These are phyloP conservation scores for Agrotis ipsilon DNA, from an alignment of 2,888 invertebrate species.

Conservation along the genomic window DNA sequence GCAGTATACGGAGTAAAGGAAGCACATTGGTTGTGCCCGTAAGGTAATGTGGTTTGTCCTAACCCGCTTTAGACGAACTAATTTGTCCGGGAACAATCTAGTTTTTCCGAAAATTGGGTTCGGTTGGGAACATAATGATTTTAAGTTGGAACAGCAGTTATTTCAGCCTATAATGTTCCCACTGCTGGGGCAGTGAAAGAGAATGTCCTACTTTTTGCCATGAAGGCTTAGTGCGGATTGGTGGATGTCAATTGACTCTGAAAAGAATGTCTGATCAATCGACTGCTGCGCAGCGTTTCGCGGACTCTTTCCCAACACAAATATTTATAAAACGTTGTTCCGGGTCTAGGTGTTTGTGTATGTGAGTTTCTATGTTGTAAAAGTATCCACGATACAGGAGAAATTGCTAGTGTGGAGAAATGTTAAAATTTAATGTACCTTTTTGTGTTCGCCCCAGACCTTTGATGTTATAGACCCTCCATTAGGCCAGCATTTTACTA, in stretches of 20 bases:
- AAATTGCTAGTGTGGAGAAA: too few species aligned
- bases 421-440: too few species aligned
- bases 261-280: too few species aligned
- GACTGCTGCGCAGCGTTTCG: too few species aligned
- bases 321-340: too few species aligned
- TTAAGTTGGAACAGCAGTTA: not conserved
- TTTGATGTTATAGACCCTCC: too few species aligned
- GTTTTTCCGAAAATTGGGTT: slow-evolving; percentile 15
- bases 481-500: too few species aligned
- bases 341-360: not conserved
- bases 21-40: not conserved
- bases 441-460: too few species aligned
- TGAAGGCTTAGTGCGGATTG: not conserved
- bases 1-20: not conserved
- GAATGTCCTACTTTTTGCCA: too few species aligned
- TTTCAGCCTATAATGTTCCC: not conserved
- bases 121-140: slow-evolving; percentile 3
- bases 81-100: slow-evolving; percentile 27
- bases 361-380: not conserved
- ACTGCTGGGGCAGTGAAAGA: not conserved
- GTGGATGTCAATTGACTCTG: not conserved
- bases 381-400: too few species aligned
- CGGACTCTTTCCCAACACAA: too few species aligned
- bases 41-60: slow-evolving; percentile 13
- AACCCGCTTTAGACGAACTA: slow-evolving; percentile 11